These are phyloP conservation scores for Falco novaeseelandiae DNA, from an alignment of 2,797 vertebrate species.

Conservation along the genomic window DNA sequence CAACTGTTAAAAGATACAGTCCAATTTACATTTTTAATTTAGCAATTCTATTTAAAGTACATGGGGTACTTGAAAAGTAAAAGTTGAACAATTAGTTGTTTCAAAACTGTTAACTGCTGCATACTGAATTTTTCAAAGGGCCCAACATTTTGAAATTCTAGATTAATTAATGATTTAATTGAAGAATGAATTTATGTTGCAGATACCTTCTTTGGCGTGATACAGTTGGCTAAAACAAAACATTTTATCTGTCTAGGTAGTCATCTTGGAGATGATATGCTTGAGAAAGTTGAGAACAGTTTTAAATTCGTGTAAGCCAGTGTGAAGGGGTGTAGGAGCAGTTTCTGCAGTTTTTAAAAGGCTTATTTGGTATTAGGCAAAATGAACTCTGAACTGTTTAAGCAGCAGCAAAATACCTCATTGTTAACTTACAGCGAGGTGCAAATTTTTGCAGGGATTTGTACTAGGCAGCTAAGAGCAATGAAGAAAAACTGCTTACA, in stretches of 20 bases:
- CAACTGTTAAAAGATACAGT: conserved; percentile 28
- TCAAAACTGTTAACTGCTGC: background rate
- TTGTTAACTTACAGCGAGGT: background rate
- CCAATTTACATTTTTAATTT: conserved; percentile 65
- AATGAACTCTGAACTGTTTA: background rate
- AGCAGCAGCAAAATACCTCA: background rate
- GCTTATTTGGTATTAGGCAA: background rate
- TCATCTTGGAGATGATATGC: background rate
- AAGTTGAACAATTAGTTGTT: conserved; percentile 20
- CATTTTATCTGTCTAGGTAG: background rate
- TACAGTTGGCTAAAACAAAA: background rate
- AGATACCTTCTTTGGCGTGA: background rate
- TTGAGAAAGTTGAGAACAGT: background rate
- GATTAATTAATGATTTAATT: background rate
- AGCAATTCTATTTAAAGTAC: conserved; percentile 41
- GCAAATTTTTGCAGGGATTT: background rate
- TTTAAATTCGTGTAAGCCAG: background rate
- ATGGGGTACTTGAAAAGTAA: background rate
- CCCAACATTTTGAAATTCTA: background rate
- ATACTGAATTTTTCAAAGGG: background rate
- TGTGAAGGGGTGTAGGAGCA: background rate
- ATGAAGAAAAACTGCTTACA: background rate
- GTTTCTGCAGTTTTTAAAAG: background rate
- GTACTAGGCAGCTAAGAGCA: background rate
- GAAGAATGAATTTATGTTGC: background rate